Evolutionary conservation across 2,797 vertebrate genomes (phyloP).

Genomic region (Yasuhikotakia modesta): DNA sequence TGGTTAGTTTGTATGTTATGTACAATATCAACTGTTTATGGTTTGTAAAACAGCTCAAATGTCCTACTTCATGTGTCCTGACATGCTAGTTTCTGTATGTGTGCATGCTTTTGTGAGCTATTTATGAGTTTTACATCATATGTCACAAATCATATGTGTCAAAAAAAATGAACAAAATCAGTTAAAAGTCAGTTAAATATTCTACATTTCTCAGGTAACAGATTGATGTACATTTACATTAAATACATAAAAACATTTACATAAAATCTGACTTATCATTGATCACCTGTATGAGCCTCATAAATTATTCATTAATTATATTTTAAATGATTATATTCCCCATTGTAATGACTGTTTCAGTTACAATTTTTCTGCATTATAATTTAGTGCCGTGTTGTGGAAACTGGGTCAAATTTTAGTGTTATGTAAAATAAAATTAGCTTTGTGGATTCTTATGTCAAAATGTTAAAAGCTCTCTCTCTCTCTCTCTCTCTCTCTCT

Average conservation of each 20-base stretch:
- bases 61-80: not conserved
- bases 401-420: not conserved
- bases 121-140: not conserved
- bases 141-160: slow-evolving; percentile 15
- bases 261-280: not conserved
- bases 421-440: not conserved
- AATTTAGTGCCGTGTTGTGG: not conserved
- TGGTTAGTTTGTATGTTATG: not conserved
- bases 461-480: no score
- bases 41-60: not conserved
- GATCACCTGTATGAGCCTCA: not conserved
- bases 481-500: no score
- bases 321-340: not conserved
- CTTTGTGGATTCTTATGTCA: no score
- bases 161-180: slow-evolving; percentile 23
- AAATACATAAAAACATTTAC: no score
- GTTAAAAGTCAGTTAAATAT: not conserved
- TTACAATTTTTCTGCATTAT: not conserved
- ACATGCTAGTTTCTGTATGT: not conserved
- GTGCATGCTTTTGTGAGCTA: not conserved
- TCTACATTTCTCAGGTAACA: no score
- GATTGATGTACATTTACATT: not conserved
- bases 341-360: not conserved
- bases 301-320: not conserved
- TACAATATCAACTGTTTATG: slow-evolving; percentile 2